phyloP scores from a whole-genome alignment of 2,797 vertebrate genomes.

The Mus caroli region DNA sequence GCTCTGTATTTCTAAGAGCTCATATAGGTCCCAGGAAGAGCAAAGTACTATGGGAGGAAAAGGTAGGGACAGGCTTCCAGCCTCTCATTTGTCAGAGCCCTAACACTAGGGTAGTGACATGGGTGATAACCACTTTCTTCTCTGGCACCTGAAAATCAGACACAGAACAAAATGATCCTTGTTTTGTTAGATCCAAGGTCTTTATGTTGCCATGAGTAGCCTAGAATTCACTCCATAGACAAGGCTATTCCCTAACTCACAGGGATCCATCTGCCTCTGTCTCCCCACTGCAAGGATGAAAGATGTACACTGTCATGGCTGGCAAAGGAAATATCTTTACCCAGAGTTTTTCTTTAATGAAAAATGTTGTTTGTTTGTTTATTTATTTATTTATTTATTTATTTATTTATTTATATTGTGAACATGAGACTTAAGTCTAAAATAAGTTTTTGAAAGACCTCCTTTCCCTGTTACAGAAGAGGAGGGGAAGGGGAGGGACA shows the following conservation, averaged over 20 bases:
- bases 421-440: not conserved
- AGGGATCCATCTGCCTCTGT: not conserved
- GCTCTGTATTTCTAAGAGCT: slow-evolving; percentile 6
- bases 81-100: not conserved
- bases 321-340: not conserved
- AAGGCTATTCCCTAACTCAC: not conserved
- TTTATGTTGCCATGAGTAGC: not conserved
- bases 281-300: not conserved
- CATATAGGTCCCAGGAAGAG: not conserved
- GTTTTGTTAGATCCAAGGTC: not conserved
- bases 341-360: not conserved
- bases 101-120: no score
- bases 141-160: not conserved
- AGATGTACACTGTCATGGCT: no score
- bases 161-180: not conserved
- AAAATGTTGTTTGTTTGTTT: no score
- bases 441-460: not conserved
- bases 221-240: not conserved
- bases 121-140: not conserved
- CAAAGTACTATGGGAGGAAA: not conserved
- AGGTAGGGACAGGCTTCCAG: not conserved
- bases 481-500: not conserved
- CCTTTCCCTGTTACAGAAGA: not conserved
- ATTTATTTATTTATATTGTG: not conserved
- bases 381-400: not conserved